Evolutionary conservation across 2,888 invertebrate genomes (phyloP).

Genomic region (Ecliptopera silaceata): DNA sequence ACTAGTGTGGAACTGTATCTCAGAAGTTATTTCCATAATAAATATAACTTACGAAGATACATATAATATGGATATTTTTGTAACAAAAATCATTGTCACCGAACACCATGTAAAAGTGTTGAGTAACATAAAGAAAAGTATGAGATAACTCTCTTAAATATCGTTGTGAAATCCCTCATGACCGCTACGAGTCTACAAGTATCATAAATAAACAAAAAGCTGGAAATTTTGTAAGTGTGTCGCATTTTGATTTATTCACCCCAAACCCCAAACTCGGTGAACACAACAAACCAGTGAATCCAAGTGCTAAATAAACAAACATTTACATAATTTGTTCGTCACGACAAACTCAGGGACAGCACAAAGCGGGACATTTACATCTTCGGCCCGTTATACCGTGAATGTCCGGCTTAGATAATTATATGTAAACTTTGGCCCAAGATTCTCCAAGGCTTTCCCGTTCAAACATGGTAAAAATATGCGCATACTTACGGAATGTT

Average conservation of each 20-base stretch:
- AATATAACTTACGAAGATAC: too few relatives aligned
- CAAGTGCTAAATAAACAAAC: slow-evolving; percentile 23
- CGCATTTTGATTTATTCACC: slow-evolving; percentile 9
- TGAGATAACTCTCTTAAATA: too few relatives aligned
- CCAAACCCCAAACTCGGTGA: slow-evolving; percentile 10
- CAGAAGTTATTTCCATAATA: too few relatives aligned
- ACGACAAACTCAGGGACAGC: slow-evolving; percentile 9
- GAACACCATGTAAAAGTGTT: too few relatives aligned
- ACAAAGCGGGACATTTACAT: slow-evolving; percentile 19
- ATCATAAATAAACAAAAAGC: background rate
- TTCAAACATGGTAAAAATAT: slow-evolving; percentile 20
- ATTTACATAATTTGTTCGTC: slow-evolving; percentile 25
- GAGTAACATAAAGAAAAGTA: too few relatives aligned
- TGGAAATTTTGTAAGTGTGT: background rate
- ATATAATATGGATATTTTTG: too few relatives aligned
- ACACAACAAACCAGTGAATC: slow-evolving; percentile 19
- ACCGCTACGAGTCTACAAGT: too few relatives aligned
- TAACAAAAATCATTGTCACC: too few relatives aligned
- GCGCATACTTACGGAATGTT: slow-evolving; percentile 21
- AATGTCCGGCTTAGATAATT: slow-evolving; percentile 18
- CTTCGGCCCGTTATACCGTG: slow-evolving; percentile 6
- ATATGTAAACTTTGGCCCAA: slow-evolving; percentile 23
- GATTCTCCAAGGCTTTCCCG: slow-evolving; percentile 12
- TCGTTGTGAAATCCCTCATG: too few relatives aligned
- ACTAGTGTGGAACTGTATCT: too few relatives aligned